A percentile compares a stretch with the other conserved stretches of the same genome.
phyloP scores from a whole-genome alignment of 2,113 vertebrate genomes.

The Nasalis larvatus region DNA sequence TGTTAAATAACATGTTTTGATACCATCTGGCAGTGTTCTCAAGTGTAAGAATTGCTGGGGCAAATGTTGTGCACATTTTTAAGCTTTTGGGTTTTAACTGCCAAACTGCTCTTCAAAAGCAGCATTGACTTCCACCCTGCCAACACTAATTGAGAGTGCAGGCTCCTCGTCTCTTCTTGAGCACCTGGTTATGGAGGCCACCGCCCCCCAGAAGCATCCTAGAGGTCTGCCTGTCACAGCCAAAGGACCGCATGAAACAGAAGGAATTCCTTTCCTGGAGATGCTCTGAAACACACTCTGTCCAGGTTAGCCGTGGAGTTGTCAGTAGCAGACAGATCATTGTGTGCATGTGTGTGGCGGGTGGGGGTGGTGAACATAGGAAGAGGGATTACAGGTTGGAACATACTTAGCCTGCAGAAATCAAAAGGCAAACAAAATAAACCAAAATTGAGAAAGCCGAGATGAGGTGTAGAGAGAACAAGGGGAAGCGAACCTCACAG shows the following conservation, averaged over 20 bases:
- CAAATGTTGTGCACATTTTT: background rate
- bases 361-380: background rate
- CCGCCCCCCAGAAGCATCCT: background rate
- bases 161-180: background rate
- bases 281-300: background rate
- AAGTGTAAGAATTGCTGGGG: background rate
- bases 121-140: background rate
- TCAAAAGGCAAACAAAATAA: background rate
- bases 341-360: background rate
- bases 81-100: constrained; percentile 31
- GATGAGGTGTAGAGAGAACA: background rate
- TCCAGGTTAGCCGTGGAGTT: background rate
- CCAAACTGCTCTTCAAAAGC: background rate
- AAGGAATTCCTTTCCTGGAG: background rate
- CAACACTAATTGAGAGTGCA: background rate
- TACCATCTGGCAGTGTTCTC: constrained; percentile 25
- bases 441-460: background rate
- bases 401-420: background rate
- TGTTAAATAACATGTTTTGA: constrained; percentile 24
- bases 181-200: background rate
- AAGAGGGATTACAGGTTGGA: background rate
- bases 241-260: rapidly evolving
- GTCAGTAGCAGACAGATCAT: background rate
- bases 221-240: background rate
- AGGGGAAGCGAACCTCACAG: background rate